Percentiles rank a stretch among this genome's conserved stretches.
Conservation (phyloP, 2,113 vertebrate species). For the Melanostigma gelatinosum region DNA sequence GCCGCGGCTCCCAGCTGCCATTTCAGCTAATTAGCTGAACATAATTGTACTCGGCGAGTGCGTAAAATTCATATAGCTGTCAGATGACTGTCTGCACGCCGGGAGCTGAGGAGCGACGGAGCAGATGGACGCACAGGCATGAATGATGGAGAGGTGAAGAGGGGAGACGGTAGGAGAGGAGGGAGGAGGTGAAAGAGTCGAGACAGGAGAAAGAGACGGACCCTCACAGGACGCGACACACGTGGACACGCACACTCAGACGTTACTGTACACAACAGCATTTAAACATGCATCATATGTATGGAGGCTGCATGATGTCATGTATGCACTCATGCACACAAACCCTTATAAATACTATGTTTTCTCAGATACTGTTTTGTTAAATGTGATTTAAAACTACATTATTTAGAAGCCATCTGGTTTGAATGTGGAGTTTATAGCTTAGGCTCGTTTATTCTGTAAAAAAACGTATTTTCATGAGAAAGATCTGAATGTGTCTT, state of each 20-base stretch:
- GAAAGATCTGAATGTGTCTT: not conserved
- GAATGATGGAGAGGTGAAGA: slow-evolving; percentile 54
- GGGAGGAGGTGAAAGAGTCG: not conserved
- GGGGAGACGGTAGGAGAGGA: not conserved
- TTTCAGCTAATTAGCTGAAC: slow-evolving; percentile 53
- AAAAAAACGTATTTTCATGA: not conserved
- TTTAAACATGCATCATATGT: slow-evolving; percentile 24
- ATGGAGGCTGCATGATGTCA: not conserved
- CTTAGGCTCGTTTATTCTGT: not conserved
- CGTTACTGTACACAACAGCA: not conserved
- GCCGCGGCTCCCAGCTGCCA: slow-evolving; percentile 15
- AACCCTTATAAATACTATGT: not conserved
- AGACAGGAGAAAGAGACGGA: not conserved
- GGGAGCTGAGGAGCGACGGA: slow-evolving; percentile 5
- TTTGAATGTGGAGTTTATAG: not conserved
- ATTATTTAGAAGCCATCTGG: slow-evolving; percentile 46
- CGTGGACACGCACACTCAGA: not conserved
- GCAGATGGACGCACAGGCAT: slow-evolving; percentile 48
- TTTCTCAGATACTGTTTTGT: slow-evolving; percentile 4
- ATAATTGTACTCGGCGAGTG: slow-evolving; percentile 41
- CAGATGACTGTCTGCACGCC: slow-evolving; percentile 16
- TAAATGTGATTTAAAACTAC: slow-evolving; percentile 37
- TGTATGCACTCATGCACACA: not conserved
- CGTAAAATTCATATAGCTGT: slow-evolving; percentile 61
- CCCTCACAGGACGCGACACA: not conserved